Conservation (phyloP, 37 sponge, comb jelly and placozoan species). For the Ianthella basta region DNA sequence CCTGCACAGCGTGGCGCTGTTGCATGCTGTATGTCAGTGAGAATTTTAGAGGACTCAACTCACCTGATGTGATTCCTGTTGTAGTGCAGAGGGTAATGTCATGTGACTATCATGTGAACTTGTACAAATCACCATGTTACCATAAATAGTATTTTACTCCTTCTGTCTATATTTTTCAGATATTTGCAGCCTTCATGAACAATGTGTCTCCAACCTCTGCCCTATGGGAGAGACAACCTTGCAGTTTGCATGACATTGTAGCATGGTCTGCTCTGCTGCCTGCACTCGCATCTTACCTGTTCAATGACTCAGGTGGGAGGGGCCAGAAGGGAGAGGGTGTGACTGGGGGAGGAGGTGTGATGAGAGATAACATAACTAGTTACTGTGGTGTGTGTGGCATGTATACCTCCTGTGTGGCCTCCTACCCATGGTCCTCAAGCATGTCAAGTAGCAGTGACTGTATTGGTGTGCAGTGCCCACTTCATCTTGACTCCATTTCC, state of each 20-base stretch:
- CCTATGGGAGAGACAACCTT: neutral
- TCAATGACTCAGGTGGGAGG: constrained; percentile 80
- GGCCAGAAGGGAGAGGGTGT: neutral
- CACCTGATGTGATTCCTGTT: too few relatives aligned
- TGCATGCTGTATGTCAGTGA: too few relatives aligned
- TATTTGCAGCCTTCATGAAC: neutral
- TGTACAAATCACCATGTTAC: neutral
- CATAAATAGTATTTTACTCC: neutral
- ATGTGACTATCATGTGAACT: neutral
- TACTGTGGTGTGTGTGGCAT: constrained; percentile 1
- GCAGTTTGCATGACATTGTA: neutral
- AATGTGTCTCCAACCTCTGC: constrained; percentile 31
- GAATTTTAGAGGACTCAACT: too few relatives aligned
- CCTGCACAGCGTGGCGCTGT: too few relatives aligned
- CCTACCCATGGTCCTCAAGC: too few relatives aligned
- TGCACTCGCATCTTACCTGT: constrained; percentile 73
- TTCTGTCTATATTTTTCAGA: neutral
- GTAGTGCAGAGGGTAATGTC: too few relatives aligned
- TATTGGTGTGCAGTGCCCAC: too few relatives aligned
- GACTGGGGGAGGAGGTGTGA: neutral
- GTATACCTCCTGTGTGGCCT: neutral
- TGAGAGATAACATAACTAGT: neutral
- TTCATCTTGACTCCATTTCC: neutral
- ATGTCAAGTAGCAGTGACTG: too few relatives aligned
- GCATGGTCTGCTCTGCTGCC: constrained; percentile 54